These are phyloP conservation scores for Protomyctophum bolini DNA, from an alignment of 2,113 vertebrate species.

Conservation along the genomic window DNA sequence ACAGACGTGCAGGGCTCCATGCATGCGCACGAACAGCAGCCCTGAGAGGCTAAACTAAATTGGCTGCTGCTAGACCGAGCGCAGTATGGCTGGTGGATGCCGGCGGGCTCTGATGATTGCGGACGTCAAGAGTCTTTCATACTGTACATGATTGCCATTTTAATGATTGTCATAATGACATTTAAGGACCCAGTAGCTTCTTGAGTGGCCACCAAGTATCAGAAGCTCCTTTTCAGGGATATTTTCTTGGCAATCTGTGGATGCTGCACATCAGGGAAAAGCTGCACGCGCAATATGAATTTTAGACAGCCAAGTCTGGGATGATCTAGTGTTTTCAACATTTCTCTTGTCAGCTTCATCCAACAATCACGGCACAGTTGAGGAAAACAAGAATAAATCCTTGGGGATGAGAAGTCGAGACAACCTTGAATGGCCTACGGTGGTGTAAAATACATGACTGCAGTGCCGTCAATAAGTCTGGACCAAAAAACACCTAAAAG, in stretches of 20 bases:
- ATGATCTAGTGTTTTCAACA: background rate
- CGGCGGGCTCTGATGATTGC: background rate
- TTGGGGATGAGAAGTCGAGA: slow-evolving; percentile 4
- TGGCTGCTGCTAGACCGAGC: background rate
- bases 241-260: background rate
- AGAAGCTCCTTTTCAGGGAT: background rate
- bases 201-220: background rate
- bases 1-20: slow-evolving; percentile 15
- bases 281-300: background rate
- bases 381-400: slow-evolving; percentile 11
- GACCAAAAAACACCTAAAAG: slow-evolving; percentile 3
- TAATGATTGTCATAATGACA: background rate
- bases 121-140: slow-evolving; percentile 1
- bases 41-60: slow-evolving; percentile 4
- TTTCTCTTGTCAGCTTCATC: background rate
- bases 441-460: slow-evolving; percentile 10
- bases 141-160: background rate
- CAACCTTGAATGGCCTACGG: slow-evolving; percentile 4
- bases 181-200: background rate
- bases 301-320: background rate
- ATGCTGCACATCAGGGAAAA: background rate
- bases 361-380: slow-evolving; percentile 10
- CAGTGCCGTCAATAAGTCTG: slow-evolving; percentile 31
- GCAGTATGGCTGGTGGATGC: background rate
- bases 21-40: slow-evolving; percentile 8